Conservation (phyloP, 1,140 invertebrate genomes). For the Reticulitermes speratus region DNA sequence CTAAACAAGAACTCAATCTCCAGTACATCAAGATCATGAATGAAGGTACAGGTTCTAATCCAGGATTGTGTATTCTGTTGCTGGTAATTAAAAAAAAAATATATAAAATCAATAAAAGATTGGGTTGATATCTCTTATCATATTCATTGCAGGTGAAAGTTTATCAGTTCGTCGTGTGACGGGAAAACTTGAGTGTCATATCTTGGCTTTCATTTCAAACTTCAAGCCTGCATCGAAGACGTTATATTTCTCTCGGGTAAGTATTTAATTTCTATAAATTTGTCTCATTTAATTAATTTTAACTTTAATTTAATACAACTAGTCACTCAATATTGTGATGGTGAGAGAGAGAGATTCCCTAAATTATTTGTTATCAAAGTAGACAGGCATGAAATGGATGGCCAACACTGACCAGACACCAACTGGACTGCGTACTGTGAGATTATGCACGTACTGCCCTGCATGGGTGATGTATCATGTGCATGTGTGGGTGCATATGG, state of each 20-base stretch:
- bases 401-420: no score
- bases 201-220: conserved; percentile 77
- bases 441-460: no score
- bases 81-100: neutral
- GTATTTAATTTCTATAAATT: conserved; percentile 36
- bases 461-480: no score
- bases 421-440: no score
- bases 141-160: conserved; percentile 47
- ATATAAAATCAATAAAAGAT: neutral
- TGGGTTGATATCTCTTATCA: neutral
- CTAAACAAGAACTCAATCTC: conserved; percentile 47
- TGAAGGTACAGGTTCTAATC: conserved; percentile 40
- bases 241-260: conserved; percentile 71
- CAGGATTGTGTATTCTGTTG: neutral
- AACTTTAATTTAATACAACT: no score
- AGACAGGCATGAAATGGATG: no score
- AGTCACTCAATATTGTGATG: no score
- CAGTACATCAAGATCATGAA: conserved; percentile 72
- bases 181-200: conserved; percentile 69
- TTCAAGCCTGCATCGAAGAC: conserved; percentile 70
- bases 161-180: conserved; percentile 58
- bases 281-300: no score
- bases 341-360: no score
- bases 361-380: no score
- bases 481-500: no score